Evolutionary conservation across 1,140 invertebrate species (phyloP).

Genomic region (Zaprionus davidi): DNA sequence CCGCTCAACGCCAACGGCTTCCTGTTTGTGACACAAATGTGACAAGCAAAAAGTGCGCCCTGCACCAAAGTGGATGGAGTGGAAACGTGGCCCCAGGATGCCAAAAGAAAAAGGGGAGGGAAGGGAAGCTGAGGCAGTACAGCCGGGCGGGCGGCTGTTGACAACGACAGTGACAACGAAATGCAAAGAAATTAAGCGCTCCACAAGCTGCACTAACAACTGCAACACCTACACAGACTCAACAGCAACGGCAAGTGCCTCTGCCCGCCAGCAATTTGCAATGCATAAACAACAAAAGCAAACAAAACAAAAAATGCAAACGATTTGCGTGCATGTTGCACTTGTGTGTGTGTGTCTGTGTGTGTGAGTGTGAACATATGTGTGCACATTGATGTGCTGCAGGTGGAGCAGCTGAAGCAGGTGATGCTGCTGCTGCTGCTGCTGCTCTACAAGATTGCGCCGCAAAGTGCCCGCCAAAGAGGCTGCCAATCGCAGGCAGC

Average conservation of each 20-base stretch:
- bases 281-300: conserved; percentile 46
- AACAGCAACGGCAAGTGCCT: conserved; percentile 16
- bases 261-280: conserved; percentile 36
- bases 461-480: conserved; percentile 8
- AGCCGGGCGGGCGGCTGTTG: conserved; percentile 54
- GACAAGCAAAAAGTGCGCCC: conserved; percentile 81
- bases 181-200: conserved; percentile 81
- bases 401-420: neutral
- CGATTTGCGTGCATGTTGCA: conserved; percentile 10
- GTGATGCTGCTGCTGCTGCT: neutral
- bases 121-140: neutral
- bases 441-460: neutral
- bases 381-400: conserved; percentile 4
- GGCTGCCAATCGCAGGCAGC: conserved; percentile 7
- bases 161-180: conserved; percentile 72
- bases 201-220: conserved; percentile 68
- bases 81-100: conserved; percentile 56
- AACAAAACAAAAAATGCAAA: conserved; percentile 35
- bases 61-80: conserved; percentile 77
- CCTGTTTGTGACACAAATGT: conserved; percentile 84
- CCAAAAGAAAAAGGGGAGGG: neutral
- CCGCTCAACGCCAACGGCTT: conserved; percentile 54
- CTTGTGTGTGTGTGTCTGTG: neutral
- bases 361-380: neutral
- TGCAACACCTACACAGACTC: conserved; percentile 5